Base-by-base conservation (phyloP, 1,140 invertebrate genomes). In the Lasaia peninsularis region DNA sequence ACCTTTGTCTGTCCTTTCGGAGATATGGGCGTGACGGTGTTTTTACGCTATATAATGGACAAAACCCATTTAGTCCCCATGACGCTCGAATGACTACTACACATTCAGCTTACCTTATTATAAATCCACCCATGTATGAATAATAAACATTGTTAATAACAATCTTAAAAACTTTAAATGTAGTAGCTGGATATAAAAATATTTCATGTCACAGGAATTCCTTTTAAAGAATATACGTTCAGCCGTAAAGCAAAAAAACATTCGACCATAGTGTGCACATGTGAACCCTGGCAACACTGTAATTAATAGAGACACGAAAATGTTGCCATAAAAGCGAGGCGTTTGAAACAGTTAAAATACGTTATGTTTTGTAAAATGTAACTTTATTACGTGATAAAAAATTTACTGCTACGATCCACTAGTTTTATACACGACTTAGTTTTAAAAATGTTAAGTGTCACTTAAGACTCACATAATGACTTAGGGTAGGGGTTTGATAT, bases 321-420 rank as follows among this genome's bases (percentile, higher is more conserved):
- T 56, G 53, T 44, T 40, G 53, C 37, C 37, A 40, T 56, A 56
- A 56, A 56, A 56, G 53, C 53, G 18, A 24, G 44, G 12, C 53
- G 28, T 44, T 56, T 56, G 21, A 32, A 56, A 33, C 35, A 56
- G 44, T 48, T 48, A 21, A 48, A 48, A 48, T 18, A 16, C 37
- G 18, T 44, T 16, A 48, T 48, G n/a, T 48, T 48, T 48, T 48
- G 44, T 48, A 48, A 48, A 48, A 48, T n/a, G 20, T 21, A 48
- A 21, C 10, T 48, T 48, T 48, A 48, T 48, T 48, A 20, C n/a
- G 44, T n/a, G 9, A 48, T 48, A 48, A 48, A 48, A 48, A 48
- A n/a, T 48, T 48, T 21, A 48, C 20, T 48, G 3, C n/a, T 2
- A 21, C n/a, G 11, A 48, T 5, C 20, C n/a, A 21, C 11, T 6